Conservation (phyloP, 2,888 invertebrate genomes). For the Pseudococcus viburni region DNA sequence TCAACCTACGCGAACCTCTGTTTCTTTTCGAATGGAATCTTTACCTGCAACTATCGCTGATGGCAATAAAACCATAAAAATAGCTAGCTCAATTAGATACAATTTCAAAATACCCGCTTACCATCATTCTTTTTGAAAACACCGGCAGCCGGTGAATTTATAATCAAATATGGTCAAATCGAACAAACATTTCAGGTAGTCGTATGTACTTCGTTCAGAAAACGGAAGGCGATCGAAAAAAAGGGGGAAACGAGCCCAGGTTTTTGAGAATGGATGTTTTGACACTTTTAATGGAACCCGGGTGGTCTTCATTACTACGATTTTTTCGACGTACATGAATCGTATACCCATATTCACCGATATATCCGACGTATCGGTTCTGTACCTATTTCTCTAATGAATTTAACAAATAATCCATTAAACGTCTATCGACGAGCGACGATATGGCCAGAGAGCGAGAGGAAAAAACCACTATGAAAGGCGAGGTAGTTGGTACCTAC, state of each 20-base stretch:
- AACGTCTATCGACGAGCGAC: neutral
- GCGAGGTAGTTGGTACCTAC: neutral
- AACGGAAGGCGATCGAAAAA: neutral
- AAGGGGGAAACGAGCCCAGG: neutral
- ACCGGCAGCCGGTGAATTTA: slow-evolving; percentile 10
- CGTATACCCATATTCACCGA: neutral
- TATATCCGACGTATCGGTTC: neutral
- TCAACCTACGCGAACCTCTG: neutral
- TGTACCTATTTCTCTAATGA: slow-evolving; percentile 18
- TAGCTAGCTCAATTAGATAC: slow-evolving; percentile 12
- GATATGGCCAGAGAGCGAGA: neutral
- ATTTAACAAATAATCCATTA: slow-evolving; percentile 60
- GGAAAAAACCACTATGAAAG: neutral
- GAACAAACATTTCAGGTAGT: slow-evolving; percentile 13
- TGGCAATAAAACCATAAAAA: slow-evolving; percentile 29
- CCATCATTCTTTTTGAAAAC: neutral
- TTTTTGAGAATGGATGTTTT: slow-evolving; percentile 59
- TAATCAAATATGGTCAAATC: neutral
- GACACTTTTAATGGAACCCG: slow-evolving; percentile 56
- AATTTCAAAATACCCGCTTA: neutral
- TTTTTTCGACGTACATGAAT: neutral
- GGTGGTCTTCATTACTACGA: slow-evolving; percentile 57
- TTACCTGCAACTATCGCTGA: neutral
- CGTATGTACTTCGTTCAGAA: neutral
- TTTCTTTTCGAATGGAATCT: neutral